A percentile compares a stretch with the other conserved stretches of the same genome.
phyloP scores from a whole-genome alignment of 2,888 invertebrate species.

The Chironomus tentans region DNA sequence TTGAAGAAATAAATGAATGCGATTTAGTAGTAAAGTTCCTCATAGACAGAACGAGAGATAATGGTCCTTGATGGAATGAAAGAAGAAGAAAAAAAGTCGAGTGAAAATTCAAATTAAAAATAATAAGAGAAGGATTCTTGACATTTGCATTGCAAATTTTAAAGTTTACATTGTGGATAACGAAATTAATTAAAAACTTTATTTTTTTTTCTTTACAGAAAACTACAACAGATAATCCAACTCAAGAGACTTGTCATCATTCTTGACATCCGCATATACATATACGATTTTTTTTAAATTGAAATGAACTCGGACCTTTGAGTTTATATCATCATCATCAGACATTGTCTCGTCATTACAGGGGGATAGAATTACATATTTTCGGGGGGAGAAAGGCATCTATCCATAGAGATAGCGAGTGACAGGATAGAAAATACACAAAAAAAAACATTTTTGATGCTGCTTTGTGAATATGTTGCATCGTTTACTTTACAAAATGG shows the following conservation, averaged over 20 bases:
- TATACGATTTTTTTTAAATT: neutral
- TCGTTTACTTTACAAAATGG: conserved; percentile 8
- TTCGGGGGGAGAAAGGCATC: too few species aligned
- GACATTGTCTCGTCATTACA: neutral
- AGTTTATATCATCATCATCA: neutral
- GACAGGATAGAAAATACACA: neutral
- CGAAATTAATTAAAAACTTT: conserved; percentile 20
- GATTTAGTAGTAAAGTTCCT: too few species aligned
- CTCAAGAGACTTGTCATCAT: neutral
- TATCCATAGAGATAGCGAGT: neutral
- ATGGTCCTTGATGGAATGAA: neutral
- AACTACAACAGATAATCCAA: neutral
- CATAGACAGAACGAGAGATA: neutral
- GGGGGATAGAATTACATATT: neutral
- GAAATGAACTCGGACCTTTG: conserved; percentile 3
- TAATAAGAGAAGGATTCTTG: neutral
- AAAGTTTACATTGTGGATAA: conserved; percentile 6
- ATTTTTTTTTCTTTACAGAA: neutral
- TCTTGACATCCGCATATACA: neutral
- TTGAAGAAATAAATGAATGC: too few species aligned
- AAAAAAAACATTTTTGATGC: neutral
- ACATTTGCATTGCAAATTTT: neutral
- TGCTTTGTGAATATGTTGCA: neutral
- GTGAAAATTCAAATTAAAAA: neutral
- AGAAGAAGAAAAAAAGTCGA: neutral